Evolutionary conservation across 1,140 invertebrate genomes (phyloP).

Genomic region (Dendroctonus valens): DNA sequence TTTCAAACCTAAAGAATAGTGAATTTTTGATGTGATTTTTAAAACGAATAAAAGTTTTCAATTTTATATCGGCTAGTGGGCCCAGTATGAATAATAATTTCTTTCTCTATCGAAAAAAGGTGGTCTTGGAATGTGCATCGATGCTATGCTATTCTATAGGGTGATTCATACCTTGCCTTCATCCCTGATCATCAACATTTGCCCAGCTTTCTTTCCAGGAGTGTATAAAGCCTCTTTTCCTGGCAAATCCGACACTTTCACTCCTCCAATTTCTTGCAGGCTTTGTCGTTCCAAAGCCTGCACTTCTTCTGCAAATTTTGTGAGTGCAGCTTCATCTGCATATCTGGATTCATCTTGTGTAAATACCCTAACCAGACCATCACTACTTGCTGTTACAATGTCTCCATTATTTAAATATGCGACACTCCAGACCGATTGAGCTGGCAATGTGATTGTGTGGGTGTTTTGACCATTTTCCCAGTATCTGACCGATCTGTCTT

Average conservation of each 20-base stretch:
- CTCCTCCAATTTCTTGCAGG: constrained; percentile 70
- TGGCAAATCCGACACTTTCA: constrained; percentile 82
- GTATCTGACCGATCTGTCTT: constrained; percentile 83
- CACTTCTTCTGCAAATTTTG: constrained; percentile 72
- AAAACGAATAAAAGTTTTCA: too few species aligned
- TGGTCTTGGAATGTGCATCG: too few species aligned
- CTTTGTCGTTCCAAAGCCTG: constrained; percentile 59
- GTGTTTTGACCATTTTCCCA: constrained; percentile 68
- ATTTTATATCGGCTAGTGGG: too few species aligned
- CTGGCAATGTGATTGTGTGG: constrained; percentile 77
- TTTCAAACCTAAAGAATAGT: too few species aligned
- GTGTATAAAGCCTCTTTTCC: constrained; percentile 71
- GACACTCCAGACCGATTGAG: constrained; percentile 87
- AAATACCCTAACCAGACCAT: constrained; percentile 84
- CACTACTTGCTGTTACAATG: constrained; percentile 84
- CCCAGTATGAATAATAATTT: too few species aligned
- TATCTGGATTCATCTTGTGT: constrained; percentile 65
- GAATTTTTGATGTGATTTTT: too few species aligned
- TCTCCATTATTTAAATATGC: constrained; percentile 79
- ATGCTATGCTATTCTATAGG: neutral
- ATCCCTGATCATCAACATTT: constrained; percentile 81
- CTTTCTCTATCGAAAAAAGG: too few species aligned
- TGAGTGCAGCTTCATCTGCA: constrained; percentile 61
- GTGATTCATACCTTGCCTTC: constrained; percentile 50
- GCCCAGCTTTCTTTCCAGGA: constrained; percentile 80